Percentiles rank a stretch among this genome's conserved stretches.
phyloP scores from a whole-genome alignment of 2,113 vertebrate species.

The Passer montanus region DNA sequence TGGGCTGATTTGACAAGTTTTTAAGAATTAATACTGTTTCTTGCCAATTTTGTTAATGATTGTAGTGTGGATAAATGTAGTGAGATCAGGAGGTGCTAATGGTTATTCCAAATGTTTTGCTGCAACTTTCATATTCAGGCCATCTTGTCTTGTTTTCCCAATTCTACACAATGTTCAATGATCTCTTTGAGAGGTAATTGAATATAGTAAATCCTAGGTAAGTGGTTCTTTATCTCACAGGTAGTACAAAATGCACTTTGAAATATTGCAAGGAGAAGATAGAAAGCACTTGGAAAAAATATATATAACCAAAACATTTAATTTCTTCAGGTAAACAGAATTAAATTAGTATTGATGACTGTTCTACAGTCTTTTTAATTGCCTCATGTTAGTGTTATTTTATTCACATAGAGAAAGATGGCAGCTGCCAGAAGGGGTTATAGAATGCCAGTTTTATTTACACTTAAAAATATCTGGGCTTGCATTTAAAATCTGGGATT shows the following conservation, averaged over 20 bases:
- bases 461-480: neutral
- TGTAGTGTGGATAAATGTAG: neutral
- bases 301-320: slow-evolving; percentile 16
- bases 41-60: neutral
- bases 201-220: slow-evolving; percentile 11
- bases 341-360: slow-evolving; percentile 44
- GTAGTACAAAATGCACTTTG: slow-evolving; percentile 24
- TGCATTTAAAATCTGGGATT: neutral
- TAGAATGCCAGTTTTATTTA: slow-evolving; percentile 17
- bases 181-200: slow-evolving; percentile 35
- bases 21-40: neutral
- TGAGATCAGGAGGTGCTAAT: neutral
- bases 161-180: neutral
- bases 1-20: neutral
- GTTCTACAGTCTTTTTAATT: neutral
- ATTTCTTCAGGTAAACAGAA: slow-evolving; percentile 52
- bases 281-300: neutral
- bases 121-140: slow-evolving; percentile 1
- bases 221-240: slow-evolving; percentile 42
- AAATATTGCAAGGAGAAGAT: slow-evolving; percentile 39
- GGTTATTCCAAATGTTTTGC: slow-evolving; percentile 13
- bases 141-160: slow-evolving; percentile 32
- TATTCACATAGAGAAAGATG: slow-evolving; percentile 15
- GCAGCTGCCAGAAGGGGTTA: slow-evolving; percentile 7
- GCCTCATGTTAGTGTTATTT: slow-evolving; percentile 6